Conservation (phyloP, 2,113 vertebrate genomes). For the Cisticola juncidis region DNA sequence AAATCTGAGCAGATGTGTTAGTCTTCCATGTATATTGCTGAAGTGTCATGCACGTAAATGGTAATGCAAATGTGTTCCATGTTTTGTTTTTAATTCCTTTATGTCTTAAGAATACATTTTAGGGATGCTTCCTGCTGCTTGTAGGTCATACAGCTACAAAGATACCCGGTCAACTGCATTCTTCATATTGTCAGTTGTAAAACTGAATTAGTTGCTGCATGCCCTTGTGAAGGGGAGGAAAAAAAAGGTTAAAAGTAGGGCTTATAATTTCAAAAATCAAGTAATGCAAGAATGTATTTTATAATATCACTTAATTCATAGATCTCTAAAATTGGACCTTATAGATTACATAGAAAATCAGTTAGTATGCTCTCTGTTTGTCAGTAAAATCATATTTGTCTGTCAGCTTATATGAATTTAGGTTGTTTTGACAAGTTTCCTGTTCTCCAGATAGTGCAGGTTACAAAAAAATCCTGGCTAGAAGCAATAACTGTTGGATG, state of each 20-base stretch:
- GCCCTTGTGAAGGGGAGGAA: conserved; percentile 68
- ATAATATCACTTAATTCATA: neutral
- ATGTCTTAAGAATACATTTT: conserved; percentile 65
- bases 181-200: conserved; percentile 70
- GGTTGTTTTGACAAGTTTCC: neutral
- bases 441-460: neutral
- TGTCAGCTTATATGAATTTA: neutral
- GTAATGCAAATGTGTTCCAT: conserved; percentile 50
- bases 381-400: neutral
- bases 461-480: neutral
- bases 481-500: neutral
- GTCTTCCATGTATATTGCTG: conserved; percentile 58
- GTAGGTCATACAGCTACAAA: conserved; percentile 65
- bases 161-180: conserved; percentile 63
- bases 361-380: neutral
- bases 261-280: conserved; percentile 23
- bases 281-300: conserved; percentile 20
- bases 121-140: conserved; percentile 65
- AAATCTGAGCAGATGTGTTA: conserved; percentile 58
- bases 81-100: conserved; percentile 72
- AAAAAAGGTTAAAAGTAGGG: conserved; percentile 67
- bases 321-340: neutral
- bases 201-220: conserved; percentile 65
- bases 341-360: neutral
- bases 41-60: conserved; percentile 54